Evolutionary conservation across 2,113 vertebrate species (phyloP).

Genomic region (Capreolus pygargus): DNA sequence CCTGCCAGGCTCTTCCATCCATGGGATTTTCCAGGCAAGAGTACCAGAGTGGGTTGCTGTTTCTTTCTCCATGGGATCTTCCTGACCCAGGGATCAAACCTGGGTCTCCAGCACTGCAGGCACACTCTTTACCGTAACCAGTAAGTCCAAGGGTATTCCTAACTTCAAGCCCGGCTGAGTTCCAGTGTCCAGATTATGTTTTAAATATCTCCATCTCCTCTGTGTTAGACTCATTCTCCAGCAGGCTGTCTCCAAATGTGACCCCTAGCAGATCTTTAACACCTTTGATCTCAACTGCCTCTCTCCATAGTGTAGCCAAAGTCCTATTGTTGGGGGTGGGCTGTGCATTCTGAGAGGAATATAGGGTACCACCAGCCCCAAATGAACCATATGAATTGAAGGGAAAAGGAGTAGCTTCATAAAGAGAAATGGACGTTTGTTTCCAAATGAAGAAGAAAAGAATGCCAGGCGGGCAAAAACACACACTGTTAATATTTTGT

Average conservation of each 20-base stretch:
- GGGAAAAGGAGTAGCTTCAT: background rate
- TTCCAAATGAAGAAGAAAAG: slow-evolving; percentile 14
- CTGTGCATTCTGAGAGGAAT: background rate
- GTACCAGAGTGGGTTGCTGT: background rate
- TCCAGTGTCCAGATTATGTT: background rate
- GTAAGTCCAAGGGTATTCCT: background rate
- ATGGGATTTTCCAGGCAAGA: background rate
- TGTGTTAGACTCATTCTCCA: background rate
- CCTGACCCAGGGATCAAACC: background rate
- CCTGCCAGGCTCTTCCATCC: background rate
- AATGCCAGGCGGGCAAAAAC: slow-evolving; percentile 29
- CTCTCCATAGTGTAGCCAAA: background rate
- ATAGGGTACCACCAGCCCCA: background rate
- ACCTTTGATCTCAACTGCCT: background rate
- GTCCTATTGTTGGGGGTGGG: background rate
- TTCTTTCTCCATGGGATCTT: background rate
- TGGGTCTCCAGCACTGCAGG: background rate
- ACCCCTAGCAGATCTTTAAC: background rate
- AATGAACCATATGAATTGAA: background rate
- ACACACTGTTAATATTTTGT: background rate
- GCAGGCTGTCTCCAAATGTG: background rate
- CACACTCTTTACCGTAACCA: background rate
- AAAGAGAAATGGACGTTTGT: background rate
- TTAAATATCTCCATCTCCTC: background rate
- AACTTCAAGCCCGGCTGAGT: background rate